Evolutionary conservation across 2,888 invertebrate genomes (phyloP).

Genomic region (Crematogaster levior): DNA sequence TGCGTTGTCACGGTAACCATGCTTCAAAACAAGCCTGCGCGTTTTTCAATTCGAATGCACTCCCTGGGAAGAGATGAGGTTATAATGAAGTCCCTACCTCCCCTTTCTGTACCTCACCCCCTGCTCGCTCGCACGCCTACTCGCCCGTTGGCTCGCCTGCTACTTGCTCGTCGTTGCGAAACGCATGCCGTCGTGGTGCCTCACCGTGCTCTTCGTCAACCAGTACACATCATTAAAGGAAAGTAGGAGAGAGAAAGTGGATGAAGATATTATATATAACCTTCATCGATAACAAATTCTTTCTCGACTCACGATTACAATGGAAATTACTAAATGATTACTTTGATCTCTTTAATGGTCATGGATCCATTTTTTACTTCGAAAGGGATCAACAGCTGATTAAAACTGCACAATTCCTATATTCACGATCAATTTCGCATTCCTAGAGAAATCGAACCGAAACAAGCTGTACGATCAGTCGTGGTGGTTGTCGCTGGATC

Average conservation of each 20-base stretch:
- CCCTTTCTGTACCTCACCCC: slow-evolving; percentile 17
- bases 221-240: neutral
- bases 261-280: neutral
- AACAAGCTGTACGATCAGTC: slow-evolving; percentile 33
- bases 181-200: slow-evolving; percentile 56
- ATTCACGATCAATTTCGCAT: neutral
- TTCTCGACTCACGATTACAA: neutral
- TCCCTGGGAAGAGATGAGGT: slow-evolving; percentile 76
- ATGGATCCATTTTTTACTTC: neutral
- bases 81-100: slow-evolving; percentile 75
- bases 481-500: slow-evolving; percentile 27
- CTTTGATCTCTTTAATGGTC: neutral
- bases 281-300: slow-evolving; percentile 14
- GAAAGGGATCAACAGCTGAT: neutral
- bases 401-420: neutral
- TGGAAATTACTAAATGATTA: neutral
- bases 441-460: slow-evolving; percentile 20
- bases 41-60: slow-evolving; percentile 77
- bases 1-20: slow-evolving; percentile 78
- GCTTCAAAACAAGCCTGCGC: slow-evolving; percentile 78
- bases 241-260: neutral
- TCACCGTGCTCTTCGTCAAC: neutral
- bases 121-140: slow-evolving; percentile 18
- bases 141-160: slow-evolving; percentile 39
- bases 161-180: slow-evolving; percentile 65